Evolutionary conservation across 2,797 vertebrate genomes (phyloP).

Genomic region (Bucorvus abyssinicus): DNA sequence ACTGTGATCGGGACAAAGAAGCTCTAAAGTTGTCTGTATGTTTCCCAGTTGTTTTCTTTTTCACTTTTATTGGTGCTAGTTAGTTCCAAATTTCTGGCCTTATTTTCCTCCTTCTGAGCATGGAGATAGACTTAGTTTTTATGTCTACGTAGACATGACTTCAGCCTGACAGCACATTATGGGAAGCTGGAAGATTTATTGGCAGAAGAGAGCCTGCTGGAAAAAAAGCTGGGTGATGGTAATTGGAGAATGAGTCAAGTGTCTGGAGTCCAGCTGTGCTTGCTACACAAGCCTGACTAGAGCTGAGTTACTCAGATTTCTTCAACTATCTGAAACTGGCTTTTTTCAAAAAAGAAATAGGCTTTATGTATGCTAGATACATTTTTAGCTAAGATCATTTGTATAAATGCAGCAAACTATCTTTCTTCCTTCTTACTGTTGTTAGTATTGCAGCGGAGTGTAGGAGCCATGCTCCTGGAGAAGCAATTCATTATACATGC

Average conservation of each 20-base stretch:
- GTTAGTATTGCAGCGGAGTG: not conserved
- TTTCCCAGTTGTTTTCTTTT: not conserved
- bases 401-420: not conserved
- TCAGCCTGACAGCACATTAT: conserved; percentile 26
- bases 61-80: not conserved
- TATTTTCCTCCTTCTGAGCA: conserved; percentile 4
- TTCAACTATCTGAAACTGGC: not conserved
- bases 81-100: conserved; percentile 21
- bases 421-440: not conserved
- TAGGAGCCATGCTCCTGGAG: not conserved
- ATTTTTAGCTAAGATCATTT: not conserved
- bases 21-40: not conserved
- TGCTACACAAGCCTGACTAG: conserved; percentile 1
- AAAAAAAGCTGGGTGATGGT: conserved; percentile 11
- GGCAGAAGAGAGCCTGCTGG: not conserved
- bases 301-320: conserved; percentile 13
- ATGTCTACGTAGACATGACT: conserved; percentile 16
- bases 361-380: not conserved
- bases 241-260: conserved; percentile 66
- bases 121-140: conserved; percentile 28
- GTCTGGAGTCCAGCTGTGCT: conserved; percentile 60
- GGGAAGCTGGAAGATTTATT: conserved; percentile 15
- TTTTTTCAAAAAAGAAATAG: not conserved
- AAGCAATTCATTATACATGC: not conserved
- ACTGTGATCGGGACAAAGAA: not conserved